Percentiles rank a stretch among this genome's conserved stretches.
Evolutionary conservation across 2,888 invertebrate species (phyloP).

Genomic region (Oxystoma pomonae): DNA sequence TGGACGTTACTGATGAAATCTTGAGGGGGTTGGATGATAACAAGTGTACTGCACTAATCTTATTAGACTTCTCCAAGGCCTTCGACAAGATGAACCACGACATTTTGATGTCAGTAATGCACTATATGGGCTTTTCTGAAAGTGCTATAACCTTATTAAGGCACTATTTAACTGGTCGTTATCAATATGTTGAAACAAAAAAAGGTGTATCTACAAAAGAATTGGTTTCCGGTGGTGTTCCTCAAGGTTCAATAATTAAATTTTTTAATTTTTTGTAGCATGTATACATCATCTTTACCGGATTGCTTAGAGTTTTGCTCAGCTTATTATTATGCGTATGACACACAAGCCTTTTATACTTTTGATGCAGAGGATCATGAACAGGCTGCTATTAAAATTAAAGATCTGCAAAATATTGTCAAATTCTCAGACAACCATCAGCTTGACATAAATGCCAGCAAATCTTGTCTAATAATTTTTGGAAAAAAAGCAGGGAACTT

Average conservation of each 20-base stretch:
- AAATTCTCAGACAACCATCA: background rate
- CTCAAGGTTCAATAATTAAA: background rate
- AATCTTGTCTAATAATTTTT: background rate
- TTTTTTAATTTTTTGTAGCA: background rate
- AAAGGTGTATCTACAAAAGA: background rate
- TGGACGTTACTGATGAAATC: too few relatives aligned
- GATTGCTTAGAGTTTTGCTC: background rate
- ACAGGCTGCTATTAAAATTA: background rate
- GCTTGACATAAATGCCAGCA: background rate
- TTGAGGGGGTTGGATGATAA: too few relatives aligned
- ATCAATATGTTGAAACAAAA: background rate
- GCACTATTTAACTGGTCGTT: background rate
- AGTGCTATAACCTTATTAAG: background rate
- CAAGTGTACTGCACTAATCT: too few relatives aligned
- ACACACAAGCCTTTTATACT: background rate
- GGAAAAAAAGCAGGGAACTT: background rate
- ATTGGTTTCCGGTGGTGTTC: background rate
- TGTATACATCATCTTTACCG: background rate
- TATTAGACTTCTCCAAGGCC: constrained; percentile 6
- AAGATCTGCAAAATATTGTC: background rate
- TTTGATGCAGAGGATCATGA: background rate
- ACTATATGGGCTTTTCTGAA: background rate
- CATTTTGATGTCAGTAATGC: background rate
- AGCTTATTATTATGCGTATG: background rate
- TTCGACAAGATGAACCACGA: background rate